These are phyloP conservation scores for Ceyx cyanopectus DNA, from an alignment of 2,113 vertebrate species.

Conservation along the genomic window DNA sequence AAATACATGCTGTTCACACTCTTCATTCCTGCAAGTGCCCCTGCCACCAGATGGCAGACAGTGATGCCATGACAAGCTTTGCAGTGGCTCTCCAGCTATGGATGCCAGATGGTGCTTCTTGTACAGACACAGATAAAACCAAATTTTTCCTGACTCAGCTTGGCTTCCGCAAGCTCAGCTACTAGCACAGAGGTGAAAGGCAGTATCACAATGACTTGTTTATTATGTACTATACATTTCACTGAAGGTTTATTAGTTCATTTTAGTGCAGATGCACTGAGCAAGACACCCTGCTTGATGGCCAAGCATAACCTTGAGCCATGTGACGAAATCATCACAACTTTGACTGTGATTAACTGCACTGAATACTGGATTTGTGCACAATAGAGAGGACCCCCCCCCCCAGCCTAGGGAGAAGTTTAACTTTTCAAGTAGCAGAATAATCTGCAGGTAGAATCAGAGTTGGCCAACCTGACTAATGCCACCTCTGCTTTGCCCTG, in stretches of 20 bases:
- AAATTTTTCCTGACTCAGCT: neutral
- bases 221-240: neutral
- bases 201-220: rapidly evolving
- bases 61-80: neutral
- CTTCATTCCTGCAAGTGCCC: neutral
- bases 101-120: neutral
- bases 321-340: neutral
- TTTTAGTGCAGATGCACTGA: neutral
- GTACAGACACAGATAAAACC: neutral
- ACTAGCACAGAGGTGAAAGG: neutral
- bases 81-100: neutral
- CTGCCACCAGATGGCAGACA: neutral
- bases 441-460: neutral
- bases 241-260: neutral
- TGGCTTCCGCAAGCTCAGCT: neutral
- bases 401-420: rapidly evolving
- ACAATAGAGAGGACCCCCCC: neutral
- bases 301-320: neutral
- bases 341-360: neutral
- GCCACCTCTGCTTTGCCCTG: neutral
- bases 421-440: neutral
- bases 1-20: neutral
- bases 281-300: neutral
- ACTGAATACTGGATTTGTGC: neutral
- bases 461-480: neutral